phyloP scores from a whole-genome alignment of 2,797 vertebrate genomes.

The Adelosebastes latens region DNA sequence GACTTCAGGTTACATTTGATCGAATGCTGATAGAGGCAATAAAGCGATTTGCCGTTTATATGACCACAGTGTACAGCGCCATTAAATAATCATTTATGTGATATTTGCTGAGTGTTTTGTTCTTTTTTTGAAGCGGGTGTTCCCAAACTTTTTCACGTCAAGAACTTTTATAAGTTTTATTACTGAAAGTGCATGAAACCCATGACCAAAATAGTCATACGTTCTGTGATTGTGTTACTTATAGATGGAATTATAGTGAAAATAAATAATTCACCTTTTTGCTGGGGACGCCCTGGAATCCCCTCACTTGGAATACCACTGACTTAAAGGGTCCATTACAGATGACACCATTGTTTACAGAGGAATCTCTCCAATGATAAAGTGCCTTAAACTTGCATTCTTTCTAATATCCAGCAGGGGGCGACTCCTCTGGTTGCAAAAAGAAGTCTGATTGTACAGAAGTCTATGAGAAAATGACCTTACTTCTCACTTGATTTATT shows the following conservation, averaged over 20 bases:
- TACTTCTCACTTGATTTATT: not conserved
- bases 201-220: no score
- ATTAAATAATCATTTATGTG: not conserved
- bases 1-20: conserved; percentile 36
- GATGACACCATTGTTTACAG: not conserved
- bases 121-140: not conserved
- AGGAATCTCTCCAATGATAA: not conserved
- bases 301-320: no score
- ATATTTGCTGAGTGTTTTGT: not conserved
- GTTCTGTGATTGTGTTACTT: no score
- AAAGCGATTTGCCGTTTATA: conserved; percentile 12
- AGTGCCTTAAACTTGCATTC: not conserved
- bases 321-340: not conserved
- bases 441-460: not conserved
- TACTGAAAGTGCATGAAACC: no score
- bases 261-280: no score
- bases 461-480: not conserved
- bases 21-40: conserved; percentile 40
- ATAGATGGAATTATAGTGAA: no score
- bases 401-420: not conserved
- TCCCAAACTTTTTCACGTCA: no score
- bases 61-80: not conserved
- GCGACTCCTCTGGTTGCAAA: not conserved
- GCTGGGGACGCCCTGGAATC: no score
- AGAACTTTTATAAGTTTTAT: no score